Conservation (phyloP, 2,797 vertebrate species). For the Nannoperca obscura region DNA sequence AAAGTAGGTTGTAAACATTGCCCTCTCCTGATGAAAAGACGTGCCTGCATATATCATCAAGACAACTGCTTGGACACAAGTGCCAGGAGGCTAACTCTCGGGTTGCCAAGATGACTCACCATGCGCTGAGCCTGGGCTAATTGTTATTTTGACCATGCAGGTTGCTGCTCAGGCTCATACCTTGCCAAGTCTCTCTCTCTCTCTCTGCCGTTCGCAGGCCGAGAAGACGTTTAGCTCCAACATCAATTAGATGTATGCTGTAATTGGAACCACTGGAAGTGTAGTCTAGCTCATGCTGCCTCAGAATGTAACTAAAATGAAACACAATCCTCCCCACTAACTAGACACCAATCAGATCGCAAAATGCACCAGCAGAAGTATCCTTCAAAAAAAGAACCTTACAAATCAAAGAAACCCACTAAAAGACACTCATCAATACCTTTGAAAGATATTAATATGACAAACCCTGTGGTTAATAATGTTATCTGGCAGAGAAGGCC, state of each 20-base stretch:
- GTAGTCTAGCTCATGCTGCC: conserved; percentile 46
- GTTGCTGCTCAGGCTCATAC: conserved; percentile 62
- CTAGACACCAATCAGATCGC: conserved; percentile 35
- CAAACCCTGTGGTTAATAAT: neutral
- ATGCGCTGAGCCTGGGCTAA: conserved; percentile 60
- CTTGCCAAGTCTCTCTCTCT: conserved; percentile 52
- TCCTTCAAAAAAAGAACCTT: conserved; percentile 2
- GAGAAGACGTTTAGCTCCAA: conserved; percentile 45
- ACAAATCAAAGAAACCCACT: conserved; percentile 1
- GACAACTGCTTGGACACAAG: conserved; percentile 61
- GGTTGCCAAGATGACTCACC: conserved; percentile 79
- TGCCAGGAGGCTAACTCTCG: conserved; percentile 58
- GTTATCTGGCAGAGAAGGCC: conserved; percentile 1
- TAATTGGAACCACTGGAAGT: conserved; percentile 61
- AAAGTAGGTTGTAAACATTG: conserved; percentile 75
- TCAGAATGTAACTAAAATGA: conserved; percentile 46
- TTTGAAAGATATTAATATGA: conserved; percentile 9
- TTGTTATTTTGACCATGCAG: conserved; percentile 79
- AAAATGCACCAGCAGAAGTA: conserved; percentile 8
- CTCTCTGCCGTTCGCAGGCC: conserved; percentile 48
- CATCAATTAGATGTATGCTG: conserved; percentile 67
- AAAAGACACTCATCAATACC: neutral
- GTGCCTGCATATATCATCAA: conserved; percentile 71
- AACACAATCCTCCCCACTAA: conserved; percentile 28
- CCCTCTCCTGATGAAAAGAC: conserved; percentile 81